Conservation (phyloP, 2,113 vertebrate species). For the Hyperopisus bebe region DNA sequence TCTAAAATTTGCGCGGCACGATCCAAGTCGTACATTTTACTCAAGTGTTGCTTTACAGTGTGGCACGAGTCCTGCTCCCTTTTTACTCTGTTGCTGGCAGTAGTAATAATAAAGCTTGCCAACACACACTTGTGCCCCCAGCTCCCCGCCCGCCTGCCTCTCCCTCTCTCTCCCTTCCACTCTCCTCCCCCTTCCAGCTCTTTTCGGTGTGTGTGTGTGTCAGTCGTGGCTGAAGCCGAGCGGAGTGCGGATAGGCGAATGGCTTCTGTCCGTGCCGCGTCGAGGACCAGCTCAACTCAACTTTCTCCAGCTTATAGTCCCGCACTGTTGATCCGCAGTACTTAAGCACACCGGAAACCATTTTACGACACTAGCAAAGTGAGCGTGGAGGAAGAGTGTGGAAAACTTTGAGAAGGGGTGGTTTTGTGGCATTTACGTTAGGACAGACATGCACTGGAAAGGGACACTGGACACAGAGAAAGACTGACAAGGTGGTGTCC, state of each 20-base stretch:
- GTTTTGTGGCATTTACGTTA: constrained; percentile 22
- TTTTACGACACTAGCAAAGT: constrained; percentile 33
- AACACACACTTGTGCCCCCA: constrained; percentile 16
- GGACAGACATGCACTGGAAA: constrained; percentile 9
- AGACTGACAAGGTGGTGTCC: constrained; percentile 43
- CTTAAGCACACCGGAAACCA: constrained; percentile 26
- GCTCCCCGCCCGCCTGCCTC: neutral
- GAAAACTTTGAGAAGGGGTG: constrained; percentile 29
- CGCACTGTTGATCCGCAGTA: constrained; percentile 39
- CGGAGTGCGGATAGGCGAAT: constrained; percentile 50
- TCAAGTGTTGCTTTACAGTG: neutral
- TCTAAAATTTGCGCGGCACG: neutral
- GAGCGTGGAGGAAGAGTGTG: constrained; percentile 22
- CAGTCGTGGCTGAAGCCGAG: constrained; percentile 50
- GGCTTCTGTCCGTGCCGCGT: constrained; percentile 51
- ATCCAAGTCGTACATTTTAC: constrained; percentile 18
- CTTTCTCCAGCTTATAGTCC: constrained; percentile 36
- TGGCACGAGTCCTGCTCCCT: constrained; percentile 6
- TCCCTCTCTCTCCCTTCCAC: constrained; percentile 5
- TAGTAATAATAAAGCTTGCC: constrained; percentile 17
- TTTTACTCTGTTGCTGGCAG: constrained; percentile 14
- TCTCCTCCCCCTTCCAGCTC: constrained; percentile 38
- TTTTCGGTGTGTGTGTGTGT: constrained; percentile 34
- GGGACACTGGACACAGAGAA: constrained; percentile 28
- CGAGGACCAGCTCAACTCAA: constrained; percentile 37